Conservation (phyloP, 2,888 invertebrate species). For the Apantesis nais region DNA sequence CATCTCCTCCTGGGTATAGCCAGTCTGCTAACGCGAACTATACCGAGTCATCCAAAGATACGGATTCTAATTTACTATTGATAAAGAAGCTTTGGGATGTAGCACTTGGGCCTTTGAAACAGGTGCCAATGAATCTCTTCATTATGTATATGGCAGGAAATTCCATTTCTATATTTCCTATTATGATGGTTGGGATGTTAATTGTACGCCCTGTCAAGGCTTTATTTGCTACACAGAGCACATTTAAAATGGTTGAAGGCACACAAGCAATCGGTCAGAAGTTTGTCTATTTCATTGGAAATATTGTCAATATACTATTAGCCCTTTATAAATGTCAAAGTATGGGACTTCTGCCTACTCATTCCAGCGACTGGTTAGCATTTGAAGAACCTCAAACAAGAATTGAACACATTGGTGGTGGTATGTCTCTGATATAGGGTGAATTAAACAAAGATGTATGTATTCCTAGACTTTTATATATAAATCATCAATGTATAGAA, state of each 20-base stretch:
- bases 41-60: conserved; percentile 92
- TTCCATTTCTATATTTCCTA: conserved; percentile 99
- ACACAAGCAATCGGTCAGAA: conserved; percentile 96
- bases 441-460: conserved; percentile 49
- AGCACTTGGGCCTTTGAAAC: conserved; percentile 97
- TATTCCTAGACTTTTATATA: conserved; percentile 59
- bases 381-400: conserved; percentile 96
- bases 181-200: conserved; percentile 99
- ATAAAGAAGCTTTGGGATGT: conserved; percentile 99
- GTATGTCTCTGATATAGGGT: conserved; percentile 87
- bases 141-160: conserved; percentile 99
- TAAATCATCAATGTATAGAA: conserved; percentile 66
- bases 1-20: conserved; percentile 94
- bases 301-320: conserved; percentile 94
- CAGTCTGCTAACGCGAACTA: conserved; percentile 89
- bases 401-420: conserved; percentile 94
- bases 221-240: conserved; percentile 94
- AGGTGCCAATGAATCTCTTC: conserved; percentile 99
- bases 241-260: conserved; percentile 98
- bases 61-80: conserved; percentile 93
- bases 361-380: conserved; percentile 99
- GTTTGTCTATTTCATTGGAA: conserved; percentile 96
- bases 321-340: conserved; percentile 99
- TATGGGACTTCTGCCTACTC: conserved; percentile 98
- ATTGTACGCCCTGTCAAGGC: conserved; percentile 98